phyloP scores from a whole-genome alignment of 2,888 invertebrate species.

The Eupithecia insigniata region DNA sequence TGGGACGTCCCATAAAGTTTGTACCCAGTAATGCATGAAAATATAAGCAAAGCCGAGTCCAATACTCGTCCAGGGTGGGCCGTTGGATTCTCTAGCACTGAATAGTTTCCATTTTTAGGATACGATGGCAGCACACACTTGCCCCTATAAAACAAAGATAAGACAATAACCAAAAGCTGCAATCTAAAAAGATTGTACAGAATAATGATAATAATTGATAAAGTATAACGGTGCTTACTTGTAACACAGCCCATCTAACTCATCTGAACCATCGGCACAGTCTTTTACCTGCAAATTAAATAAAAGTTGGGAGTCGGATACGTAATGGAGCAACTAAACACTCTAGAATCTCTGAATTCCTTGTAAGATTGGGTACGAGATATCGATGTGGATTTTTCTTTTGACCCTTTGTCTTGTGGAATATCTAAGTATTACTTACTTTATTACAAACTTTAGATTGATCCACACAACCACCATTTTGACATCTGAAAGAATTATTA shows the following conservation, averaged over 20 bases:
- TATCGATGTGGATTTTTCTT: neutral
- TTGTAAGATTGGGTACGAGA: neutral
- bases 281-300: conserved; percentile 15
- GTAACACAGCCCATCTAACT: conserved; percentile 20
- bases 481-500: conserved; percentile 17
- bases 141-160: conserved; percentile 8
- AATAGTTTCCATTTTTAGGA: conserved; percentile 16
- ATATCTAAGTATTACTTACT: no score
- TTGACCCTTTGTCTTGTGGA: no score
- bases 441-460: conserved; percentile 16
- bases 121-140: conserved; percentile 20
- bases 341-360: neutral
- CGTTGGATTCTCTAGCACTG: conserved; percentile 6
- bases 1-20: conserved; percentile 28
- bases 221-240: conserved; percentile 11
- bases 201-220: neutral
- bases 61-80: conserved; percentile 27
- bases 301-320: neutral
- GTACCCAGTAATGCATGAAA: conserved; percentile 30
- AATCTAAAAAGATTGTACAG: neutral
- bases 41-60: conserved; percentile 26
- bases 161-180: neutral
- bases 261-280: conserved; percentile 24
- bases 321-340: neutral
- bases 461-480: conserved; percentile 14